Evolutionary conservation across 2,797 vertebrate genomes (phyloP).

Genomic region (Megalops cyprinoides): DNA sequence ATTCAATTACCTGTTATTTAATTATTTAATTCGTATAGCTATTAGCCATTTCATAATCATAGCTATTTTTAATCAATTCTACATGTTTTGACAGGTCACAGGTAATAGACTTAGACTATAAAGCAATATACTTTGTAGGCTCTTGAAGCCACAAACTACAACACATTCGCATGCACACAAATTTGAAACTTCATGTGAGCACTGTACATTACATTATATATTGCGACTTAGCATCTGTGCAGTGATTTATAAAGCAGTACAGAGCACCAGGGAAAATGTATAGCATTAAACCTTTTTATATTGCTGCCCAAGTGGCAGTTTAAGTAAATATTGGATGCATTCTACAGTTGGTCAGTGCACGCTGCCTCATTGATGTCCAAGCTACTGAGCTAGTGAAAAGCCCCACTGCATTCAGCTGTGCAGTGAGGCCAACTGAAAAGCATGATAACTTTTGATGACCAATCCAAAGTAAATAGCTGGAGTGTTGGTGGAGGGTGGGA

Average conservation of each 20-base stretch:
- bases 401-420: not conserved
- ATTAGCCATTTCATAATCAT: too few relatives aligned
- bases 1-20: too few relatives aligned
- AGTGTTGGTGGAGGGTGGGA: constrained; percentile 25
- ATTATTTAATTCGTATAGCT: too few relatives aligned
- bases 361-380: not conserved
- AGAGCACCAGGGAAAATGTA: not conserved
- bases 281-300: not conserved
- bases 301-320: not conserved
- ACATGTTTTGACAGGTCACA: not conserved
- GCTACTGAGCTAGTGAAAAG: not conserved
- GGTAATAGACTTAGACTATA: too few relatives aligned
- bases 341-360: not conserved
- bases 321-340: not conserved
- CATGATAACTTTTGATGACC: constrained; percentile 18
- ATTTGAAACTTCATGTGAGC: too few relatives aligned
- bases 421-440: constrained; percentile 7
- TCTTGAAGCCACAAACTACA: too few relatives aligned
- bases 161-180: too few relatives aligned
- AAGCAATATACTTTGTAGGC: too few relatives aligned
- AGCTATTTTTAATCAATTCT: not conserved
- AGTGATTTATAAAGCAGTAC: too few relatives aligned
- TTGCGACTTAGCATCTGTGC: too few relatives aligned
- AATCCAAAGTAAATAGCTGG: constrained; percentile 25
- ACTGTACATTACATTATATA: too few relatives aligned